A percentile compares a stretch with the other conserved stretches of the same genome.
These are phyloP conservation scores for Reinhardtius hippoglossoides DNA, from an alignment of 2,113 vertebrate genomes.

Conservation along the genomic window DNA sequence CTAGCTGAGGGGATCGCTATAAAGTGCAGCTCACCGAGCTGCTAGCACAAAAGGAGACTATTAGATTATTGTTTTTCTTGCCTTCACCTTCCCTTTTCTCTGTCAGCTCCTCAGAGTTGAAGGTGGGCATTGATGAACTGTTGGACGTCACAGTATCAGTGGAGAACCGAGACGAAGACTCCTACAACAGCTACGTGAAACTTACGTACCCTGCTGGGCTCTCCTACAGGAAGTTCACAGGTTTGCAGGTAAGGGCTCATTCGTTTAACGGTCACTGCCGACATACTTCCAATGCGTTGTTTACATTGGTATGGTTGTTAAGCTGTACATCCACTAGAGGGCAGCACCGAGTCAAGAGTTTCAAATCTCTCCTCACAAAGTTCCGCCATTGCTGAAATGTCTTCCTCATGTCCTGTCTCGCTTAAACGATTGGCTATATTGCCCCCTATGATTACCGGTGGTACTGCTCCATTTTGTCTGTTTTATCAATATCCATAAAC, in stretches of 20 bases:
- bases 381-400: not conserved
- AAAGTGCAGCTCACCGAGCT: too few species aligned
- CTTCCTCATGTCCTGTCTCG: not conserved
- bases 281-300: not conserved
- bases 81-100: not conserved
- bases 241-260: conserved; percentile 67
- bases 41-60: not conserved
- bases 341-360: too few species aligned
- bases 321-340: too few species aligned
- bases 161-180: conserved; percentile 85
- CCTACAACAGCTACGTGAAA: conserved; percentile 79
- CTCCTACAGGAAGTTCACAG: conserved; percentile 79
- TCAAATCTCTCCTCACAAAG: not conserved
- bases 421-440: too few species aligned
- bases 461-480: too few species aligned
- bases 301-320: too few species aligned
- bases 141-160: conserved; percentile 80
- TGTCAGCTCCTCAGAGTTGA: conserved; percentile 67
- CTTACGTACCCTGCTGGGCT: conserved; percentile 83
- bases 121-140: conserved; percentile 82
- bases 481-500: too few species aligned
- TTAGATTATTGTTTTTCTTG: not conserved
- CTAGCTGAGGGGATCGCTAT: not conserved
- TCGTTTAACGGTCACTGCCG: too few species aligned
- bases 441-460: too few species aligned